A percentile compares a stretch with the other conserved stretches of the same genome.
phyloP scores from a whole-genome alignment of 2,888 invertebrate genomes.

The Phalangium opilio region DNA sequence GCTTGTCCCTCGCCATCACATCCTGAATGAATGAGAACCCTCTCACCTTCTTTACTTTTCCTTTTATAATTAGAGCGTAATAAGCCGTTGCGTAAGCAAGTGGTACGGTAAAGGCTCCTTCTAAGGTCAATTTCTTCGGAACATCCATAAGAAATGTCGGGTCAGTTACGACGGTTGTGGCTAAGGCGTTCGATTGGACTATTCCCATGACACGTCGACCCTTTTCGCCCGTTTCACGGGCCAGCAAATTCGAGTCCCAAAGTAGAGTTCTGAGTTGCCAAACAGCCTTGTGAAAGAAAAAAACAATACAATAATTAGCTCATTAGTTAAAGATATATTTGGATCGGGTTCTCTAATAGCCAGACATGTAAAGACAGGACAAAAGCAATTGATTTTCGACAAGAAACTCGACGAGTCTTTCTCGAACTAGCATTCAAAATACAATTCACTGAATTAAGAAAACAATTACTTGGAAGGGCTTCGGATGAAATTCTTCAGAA shows the following conservation, averaged over 20 bases:
- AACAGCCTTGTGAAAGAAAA: too few species aligned
- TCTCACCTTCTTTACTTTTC: slow-evolving; percentile 30
- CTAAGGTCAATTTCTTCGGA: slow-evolving; percentile 30
- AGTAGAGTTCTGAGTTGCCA: slow-evolving; percentile 44
- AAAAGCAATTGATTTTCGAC: too few species aligned
- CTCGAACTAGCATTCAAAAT: too few species aligned
- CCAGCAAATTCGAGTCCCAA: slow-evolving; percentile 25
- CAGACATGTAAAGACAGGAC: too few species aligned
- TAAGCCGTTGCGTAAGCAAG: slow-evolving; percentile 36
- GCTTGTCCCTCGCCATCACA: too few species aligned
- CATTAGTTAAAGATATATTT: too few species aligned
- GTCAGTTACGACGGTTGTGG: slow-evolving; percentile 33
- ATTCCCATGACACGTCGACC: slow-evolving; percentile 30
- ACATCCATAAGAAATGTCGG: slow-evolving; percentile 46
- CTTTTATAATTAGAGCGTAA: slow-evolving; percentile 37
- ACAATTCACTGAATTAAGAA: too few species aligned
- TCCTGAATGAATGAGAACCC: slow-evolving; percentile 37
- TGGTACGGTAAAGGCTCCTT: slow-evolving; percentile 34
- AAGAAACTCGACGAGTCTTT: too few species aligned
- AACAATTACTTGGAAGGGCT: slow-evolving; percentile 75
- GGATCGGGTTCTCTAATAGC: too few species aligned
- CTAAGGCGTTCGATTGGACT: slow-evolving; percentile 31
- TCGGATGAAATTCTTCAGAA: slow-evolving; percentile 90
- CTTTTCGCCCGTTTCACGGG: slow-evolving; percentile 24
- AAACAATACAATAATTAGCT: too few species aligned